phyloP scores from a whole-genome alignment of 2,113 vertebrate species.

The Raja brachyura region DNA sequence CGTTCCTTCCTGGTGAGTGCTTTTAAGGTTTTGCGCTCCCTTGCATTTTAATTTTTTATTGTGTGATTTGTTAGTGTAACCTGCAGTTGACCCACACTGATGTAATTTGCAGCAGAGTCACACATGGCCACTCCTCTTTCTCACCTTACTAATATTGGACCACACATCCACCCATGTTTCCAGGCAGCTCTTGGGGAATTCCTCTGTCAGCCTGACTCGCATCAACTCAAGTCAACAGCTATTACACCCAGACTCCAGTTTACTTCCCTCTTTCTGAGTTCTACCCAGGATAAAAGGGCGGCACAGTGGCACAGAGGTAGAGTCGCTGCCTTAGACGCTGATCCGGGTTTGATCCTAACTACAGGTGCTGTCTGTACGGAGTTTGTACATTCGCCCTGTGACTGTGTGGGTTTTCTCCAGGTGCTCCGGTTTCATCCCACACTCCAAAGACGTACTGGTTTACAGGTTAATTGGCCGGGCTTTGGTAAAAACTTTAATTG shows the following conservation, averaged over 20 bases:
- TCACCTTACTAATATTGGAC: slow-evolving; percentile 5
- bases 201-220: background rate
- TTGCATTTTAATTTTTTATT: slow-evolving; percentile 61
- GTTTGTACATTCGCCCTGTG: too few relatives aligned
- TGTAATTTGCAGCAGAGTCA: slow-evolving; percentile 52
- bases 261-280: too few relatives aligned
- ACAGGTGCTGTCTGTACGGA: too few relatives aligned
- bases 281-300: too few relatives aligned
- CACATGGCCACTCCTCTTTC: background rate
- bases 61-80: slow-evolving; percentile 56
- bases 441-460: too few relatives aligned
- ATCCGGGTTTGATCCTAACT: too few relatives aligned
- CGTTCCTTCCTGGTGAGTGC: slow-evolving; percentile 43
- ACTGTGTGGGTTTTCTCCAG: too few relatives aligned
- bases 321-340: too few relatives aligned
- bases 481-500: too few relatives aligned
- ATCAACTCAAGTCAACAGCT: background rate
- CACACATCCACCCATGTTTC: background rate
- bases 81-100: slow-evolving; percentile 60
- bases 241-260: slow-evolving; percentile 1
- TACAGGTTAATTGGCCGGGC: too few relatives aligned
- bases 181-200: background rate
- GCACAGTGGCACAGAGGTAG: too few relatives aligned
- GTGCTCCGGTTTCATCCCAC: too few relatives aligned
- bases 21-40: slow-evolving; percentile 46